phyloP scores from a whole-genome alignment of 1,140 invertebrate genomes.

The Drosophila obscura region DNA sequence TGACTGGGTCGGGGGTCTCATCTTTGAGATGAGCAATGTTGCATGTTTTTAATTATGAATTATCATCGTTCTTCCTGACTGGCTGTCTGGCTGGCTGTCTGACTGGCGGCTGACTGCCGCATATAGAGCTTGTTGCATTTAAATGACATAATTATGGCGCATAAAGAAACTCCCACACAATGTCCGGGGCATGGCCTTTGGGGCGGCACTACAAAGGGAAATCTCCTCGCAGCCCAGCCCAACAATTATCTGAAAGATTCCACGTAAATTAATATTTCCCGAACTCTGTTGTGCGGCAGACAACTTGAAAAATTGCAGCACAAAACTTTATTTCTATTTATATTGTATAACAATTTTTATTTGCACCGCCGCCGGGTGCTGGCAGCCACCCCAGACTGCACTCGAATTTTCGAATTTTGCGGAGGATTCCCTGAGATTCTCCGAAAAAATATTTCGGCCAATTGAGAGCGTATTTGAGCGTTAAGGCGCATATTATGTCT shows the following conservation, averaged over 20 bases:
- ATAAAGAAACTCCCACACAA: slow-evolving; percentile 76
- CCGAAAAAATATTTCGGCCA: slow-evolving; percentile 66
- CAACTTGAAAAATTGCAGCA: slow-evolving; percentile 68
- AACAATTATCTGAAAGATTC: not conserved
- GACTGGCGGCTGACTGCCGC: slow-evolving; percentile 28
- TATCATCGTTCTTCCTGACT: slow-evolving; percentile 61
- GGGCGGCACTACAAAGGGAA: slow-evolving; percentile 42
- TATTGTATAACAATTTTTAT: slow-evolving; percentile 80
- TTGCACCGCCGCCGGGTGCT: slow-evolving; percentile 39
- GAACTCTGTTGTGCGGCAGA: slow-evolving; percentile 49
- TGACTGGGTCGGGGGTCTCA: slow-evolving; percentile 18
- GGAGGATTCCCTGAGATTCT: slow-evolving; percentile 9
- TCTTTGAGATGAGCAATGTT: slow-evolving; percentile 58
- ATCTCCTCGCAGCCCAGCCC: not conserved
- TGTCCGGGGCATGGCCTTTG: not conserved
- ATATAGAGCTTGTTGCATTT: slow-evolving; percentile 75
- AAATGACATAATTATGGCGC: slow-evolving; percentile 81
- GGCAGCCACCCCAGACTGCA: slow-evolving; percentile 53
- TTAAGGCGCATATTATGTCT: slow-evolving; percentile 79
- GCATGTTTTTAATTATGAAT: slow-evolving; percentile 82
- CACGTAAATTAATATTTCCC: slow-evolving; percentile 61
- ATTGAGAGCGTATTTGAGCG: slow-evolving; percentile 81
- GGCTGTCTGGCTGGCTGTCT: slow-evolving; percentile 30
- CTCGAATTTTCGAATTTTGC: slow-evolving; percentile 19
- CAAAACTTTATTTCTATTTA: slow-evolving; percentile 71